Evolutionary conservation across 1,140 invertebrate genomes (phyloP), one percentile per base, ranked within the genome.

Genomic region (Cydia strobilella): DNA sequence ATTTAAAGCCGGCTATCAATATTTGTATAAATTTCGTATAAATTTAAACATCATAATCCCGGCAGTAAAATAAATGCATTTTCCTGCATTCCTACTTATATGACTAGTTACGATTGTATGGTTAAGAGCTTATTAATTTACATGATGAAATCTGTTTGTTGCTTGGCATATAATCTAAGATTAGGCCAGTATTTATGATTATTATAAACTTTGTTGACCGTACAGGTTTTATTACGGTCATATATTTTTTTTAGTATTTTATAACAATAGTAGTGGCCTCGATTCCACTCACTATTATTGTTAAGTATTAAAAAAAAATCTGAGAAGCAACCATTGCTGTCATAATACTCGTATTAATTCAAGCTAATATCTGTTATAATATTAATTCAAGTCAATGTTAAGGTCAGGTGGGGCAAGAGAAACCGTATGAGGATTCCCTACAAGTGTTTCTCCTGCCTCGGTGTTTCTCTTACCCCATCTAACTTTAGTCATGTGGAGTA

Each of bases 131-230:
- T 69, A 69, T 69, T 69, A 69, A 69, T 69, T 69, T 69, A 69
- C 31, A 69, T 69, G 27, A 69, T 18, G 31, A 42, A 69, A 69
- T 69, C 13, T 13, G 25, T 66, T 13, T 42, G 65, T 31, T 18
- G 15, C 27, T 69, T 66, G 63, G n/a, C 31, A 20, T 39, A 69
- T 69, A 69, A 69, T 69, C 65, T 69, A 18, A 35, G 65, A n/a
- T 69, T 35, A 69, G 65, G 42, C 65, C 65, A 69, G 31, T n/a
- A 69, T 69, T 69, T 69, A 69, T 69, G 65, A 10, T 69, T 39
- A 69, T 69, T 42, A 42, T 42, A 42, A 27, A 42, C 65, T 39
- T 69, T 69, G 65, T 69, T 69, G 31, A 69, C 31, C n/a, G 65
- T 42, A 42, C 65, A 35, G 23, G 35, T 42, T 69, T 42, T 69